These are phyloP conservation scores for Solea solea DNA, from an alignment of 2,113 vertebrate species.

Conservation along the genomic window DNA sequence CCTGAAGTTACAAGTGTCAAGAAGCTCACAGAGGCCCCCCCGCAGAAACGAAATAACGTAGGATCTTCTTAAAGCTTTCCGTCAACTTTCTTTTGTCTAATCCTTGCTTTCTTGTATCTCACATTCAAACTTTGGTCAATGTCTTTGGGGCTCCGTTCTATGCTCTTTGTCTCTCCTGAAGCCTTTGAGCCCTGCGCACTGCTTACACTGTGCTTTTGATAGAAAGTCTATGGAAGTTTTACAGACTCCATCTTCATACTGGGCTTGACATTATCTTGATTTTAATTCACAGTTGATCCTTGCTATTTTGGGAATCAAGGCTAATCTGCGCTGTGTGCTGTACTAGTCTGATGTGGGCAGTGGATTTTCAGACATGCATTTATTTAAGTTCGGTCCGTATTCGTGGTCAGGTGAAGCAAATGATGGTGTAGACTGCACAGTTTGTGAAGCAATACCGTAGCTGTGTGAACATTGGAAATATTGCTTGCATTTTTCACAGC, in stretches of 20 bases:
- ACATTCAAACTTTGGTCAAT: conserved; percentile 53
- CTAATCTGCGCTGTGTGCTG: conserved; percentile 68
- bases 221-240: conserved; percentile 55
- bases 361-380: conserved; percentile 52
- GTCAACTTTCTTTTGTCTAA: conserved; percentile 60
- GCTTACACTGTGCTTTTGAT: conserved; percentile 54
- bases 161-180: conserved; percentile 61
- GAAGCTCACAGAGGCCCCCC: conserved; percentile 73
- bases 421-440: not conserved
- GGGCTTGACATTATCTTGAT: conserved; percentile 72
- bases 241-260: conserved; percentile 60
- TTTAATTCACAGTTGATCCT: conserved; percentile 75
- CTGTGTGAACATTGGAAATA: not conserved
- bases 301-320: conserved; percentile 75
- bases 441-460: not conserved
- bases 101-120: conserved; percentile 59
- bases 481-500: not conserved
- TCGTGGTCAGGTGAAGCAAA: conserved; percentile 12
- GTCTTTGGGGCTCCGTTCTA: conserved; percentile 46
- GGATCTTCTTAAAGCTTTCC: conserved; percentile 69
- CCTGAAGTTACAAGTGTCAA: conserved; percentile 80
- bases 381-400: conserved; percentile 40
- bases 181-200: conserved; percentile 49
- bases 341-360: conserved; percentile 41
- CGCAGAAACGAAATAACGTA: conserved; percentile 79